Base-by-base conservation (phyloP, 2,888 invertebrate species). In the Amblyjoppa fuscipennis region DNA sequence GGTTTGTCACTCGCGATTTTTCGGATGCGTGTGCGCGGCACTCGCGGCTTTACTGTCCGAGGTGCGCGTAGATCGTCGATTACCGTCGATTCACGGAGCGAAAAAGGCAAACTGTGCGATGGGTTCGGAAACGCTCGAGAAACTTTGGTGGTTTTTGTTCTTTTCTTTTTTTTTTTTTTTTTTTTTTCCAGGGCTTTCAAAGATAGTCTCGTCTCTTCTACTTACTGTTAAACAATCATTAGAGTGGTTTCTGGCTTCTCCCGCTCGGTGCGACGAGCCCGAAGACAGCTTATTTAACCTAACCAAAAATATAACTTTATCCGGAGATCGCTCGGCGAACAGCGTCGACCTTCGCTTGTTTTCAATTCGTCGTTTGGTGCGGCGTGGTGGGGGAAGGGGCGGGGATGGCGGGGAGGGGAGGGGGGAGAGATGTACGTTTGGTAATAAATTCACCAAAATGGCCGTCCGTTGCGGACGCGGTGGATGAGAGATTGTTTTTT, bases 311-410 rank as follows among this genome's bases (percentile, higher is more conserved):
- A 92, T 90, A 91, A 89, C 88, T 91, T 89, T 88, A 89, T 88
- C 89, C 89, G 83, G 83, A 88, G 91, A 91, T 90, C 87, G 56
- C 61, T 61, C 68, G 79, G 87, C 87, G 91, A 90, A 87, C 92
- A 93, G 93, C 93, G 93, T 93, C 93, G 93, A 93, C 93, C 93
- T 94, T 94, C 93, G 93, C 91, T 93, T 93, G 93, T 93, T 94
- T 93, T 93, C 93, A 92, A 93, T 86, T 84, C 86, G 86, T 81
- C 68, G 87, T 84, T 70, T 84, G 59, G 56, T 51, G 31, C 31
- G 31, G 6, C 31, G 5, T 3, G 28, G 61, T 31, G 61, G 13
- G 31, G 61, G 5, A 28, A 1, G 13, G 11, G 11, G 20, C 20
- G 3, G 66, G 31, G 77, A 41, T 3, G 11, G 20, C 20, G 3